Evolutionary conservation across 1,140 invertebrate species (phyloP).

Genomic region (Campoletis sonorensis): DNA sequence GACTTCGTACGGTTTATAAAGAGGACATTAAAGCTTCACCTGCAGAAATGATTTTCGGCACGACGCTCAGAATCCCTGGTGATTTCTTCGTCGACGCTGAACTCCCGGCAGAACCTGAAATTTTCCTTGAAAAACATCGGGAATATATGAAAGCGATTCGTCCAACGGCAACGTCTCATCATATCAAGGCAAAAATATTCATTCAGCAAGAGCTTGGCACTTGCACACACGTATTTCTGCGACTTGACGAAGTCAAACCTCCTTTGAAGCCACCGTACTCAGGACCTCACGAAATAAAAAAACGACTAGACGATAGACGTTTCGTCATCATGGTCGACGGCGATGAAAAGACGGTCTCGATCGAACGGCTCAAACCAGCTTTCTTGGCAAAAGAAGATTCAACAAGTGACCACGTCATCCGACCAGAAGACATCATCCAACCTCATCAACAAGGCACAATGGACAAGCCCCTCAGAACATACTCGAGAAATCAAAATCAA

Average conservation of each 20-base stretch:
- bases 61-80: background rate
- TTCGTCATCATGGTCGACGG: slow-evolving; percentile 10
- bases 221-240: slow-evolving; percentile 64
- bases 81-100: too few relatives aligned
- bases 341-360: slow-evolving; percentile 21
- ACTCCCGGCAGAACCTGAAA: too few relatives aligned
- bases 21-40: slow-evolving; percentile 50
- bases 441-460: background rate
- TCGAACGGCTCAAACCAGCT: slow-evolving; percentile 44
- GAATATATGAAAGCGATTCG: background rate
- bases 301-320: background rate
- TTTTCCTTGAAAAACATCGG: too few relatives aligned
- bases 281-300: slow-evolving; percentile 40
- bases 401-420: background rate
- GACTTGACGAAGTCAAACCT: slow-evolving; percentile 60
- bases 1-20: slow-evolving; percentile 54
- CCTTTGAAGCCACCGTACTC: slow-evolving; percentile 60
- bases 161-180: slow-evolving; percentile 36
- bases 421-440: background rate
- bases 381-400: slow-evolving; percentile 16
- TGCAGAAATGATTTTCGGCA: slow-evolving; percentile 55
- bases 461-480: too few relatives aligned
- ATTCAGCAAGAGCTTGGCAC: slow-evolving; percentile 54
- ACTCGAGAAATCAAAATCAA: too few relatives aligned
- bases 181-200: slow-evolving; percentile 46